A percentile compares a stretch with the other conserved stretches of the same genome.
Evolutionary conservation across 30 jellyfish, hydroid and myxozoan genomes (phyloP).

Genomic region (Chironex yamaguchii): DNA sequence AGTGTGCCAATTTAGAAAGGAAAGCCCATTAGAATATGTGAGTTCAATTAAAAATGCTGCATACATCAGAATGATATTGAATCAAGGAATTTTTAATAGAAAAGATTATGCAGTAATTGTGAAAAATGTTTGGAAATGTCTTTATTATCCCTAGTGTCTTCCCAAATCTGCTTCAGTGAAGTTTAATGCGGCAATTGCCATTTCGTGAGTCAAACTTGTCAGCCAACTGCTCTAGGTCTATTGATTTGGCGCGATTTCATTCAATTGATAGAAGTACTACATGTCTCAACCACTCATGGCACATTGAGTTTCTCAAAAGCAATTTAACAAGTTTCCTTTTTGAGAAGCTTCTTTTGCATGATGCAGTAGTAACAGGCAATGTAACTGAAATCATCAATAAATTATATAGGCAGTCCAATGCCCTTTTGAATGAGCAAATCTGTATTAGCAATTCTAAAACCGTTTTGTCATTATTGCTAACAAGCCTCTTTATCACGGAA

Average conservation of each 20-base stretch:
- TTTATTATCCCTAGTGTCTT: neutral
- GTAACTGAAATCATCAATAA: constrained; percentile 15
- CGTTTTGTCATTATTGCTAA: constrained; percentile 23
- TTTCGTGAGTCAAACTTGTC: constrained; percentile 31
- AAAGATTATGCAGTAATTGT: no score
- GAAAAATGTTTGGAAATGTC: no score
- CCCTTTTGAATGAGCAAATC: constrained; percentile 18
- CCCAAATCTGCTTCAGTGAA: neutral
- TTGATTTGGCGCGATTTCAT: constrained; percentile 15
- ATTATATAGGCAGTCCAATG: constrained; percentile 23
- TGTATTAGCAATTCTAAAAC: constrained; percentile 2
- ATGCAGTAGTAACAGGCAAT: constrained; percentile 30
- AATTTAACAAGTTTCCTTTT: constrained; percentile 19
- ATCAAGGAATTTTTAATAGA: no score
- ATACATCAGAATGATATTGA: no score
- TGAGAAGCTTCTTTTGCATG: constrained; percentile 40
- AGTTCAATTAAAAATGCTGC: no score
- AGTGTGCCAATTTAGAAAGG: no score
- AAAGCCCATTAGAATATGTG: no score
- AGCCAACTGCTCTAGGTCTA: constrained; percentile 46
- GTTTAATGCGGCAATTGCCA: constrained; percentile 18
- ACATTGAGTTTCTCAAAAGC: constrained; percentile 9
- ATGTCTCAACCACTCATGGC: constrained; percentile 16
- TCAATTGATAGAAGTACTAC: constrained; percentile 4
- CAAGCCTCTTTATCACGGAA: constrained; percentile 24